These are phyloP conservation scores for Callosobruchus maculatus DNA, from an alignment of 2,888 invertebrate genomes.

Conservation along the genomic window DNA sequence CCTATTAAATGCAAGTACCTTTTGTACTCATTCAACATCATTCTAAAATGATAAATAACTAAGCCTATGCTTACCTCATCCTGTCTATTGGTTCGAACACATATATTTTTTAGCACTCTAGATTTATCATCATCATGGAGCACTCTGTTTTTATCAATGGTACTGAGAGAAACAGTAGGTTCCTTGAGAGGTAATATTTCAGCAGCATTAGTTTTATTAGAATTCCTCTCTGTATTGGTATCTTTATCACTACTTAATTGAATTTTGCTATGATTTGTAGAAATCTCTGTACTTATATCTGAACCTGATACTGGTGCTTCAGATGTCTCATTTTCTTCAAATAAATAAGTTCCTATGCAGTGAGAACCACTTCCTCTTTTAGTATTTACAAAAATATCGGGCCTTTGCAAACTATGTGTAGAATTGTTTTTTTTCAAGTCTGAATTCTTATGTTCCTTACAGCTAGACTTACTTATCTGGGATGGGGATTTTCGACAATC, in stretches of 20 bases:
- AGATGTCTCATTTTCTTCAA: constrained; percentile 4
- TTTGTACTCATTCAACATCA: too few species aligned
- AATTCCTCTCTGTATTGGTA: not conserved
- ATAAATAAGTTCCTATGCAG: not conserved
- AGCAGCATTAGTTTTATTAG: not conserved
- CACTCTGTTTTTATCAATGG: not conserved
- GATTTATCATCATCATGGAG: constrained; percentile 2
- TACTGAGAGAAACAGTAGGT: constrained; percentile 18
- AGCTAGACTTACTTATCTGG: too few species aligned
- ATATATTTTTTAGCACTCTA: constrained; percentile 9
- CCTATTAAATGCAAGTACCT: too few species aligned
- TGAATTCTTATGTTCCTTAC: too few species aligned
- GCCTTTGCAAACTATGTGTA: not conserved
- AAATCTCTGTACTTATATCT: not conserved
- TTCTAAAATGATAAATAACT: constrained; percentile 2
- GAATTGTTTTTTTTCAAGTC: too few species aligned
- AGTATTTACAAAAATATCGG: constrained; percentile 2
- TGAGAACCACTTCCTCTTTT: constrained; percentile 2
- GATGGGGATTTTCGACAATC: too few species aligned
- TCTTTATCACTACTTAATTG: not conserved
- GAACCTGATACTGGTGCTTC: not conserved
- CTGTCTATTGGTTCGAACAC: not conserved
- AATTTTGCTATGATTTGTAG: not conserved
- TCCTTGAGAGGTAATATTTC: constrained; percentile 11
- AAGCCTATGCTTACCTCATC: not conserved